Base-by-base conservation (phyloP, 37 sponge, comb jelly and placozoan species). In the Lycopodina hypogea region DNA sequence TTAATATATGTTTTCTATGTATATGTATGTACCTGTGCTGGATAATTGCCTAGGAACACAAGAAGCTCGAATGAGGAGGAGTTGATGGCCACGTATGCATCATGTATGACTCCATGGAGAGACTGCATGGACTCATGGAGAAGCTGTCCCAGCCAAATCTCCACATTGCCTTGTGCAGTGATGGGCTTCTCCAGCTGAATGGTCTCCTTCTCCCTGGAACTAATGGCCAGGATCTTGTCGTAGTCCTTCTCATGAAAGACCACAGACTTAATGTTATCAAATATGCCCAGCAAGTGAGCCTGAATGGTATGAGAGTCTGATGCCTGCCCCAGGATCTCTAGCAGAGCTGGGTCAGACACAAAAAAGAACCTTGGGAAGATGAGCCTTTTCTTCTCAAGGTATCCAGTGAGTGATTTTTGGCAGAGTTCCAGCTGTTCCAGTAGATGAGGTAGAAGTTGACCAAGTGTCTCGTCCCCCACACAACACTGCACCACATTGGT, bases 291-390 rank as follows among this genome's bases (percentile, higher is more conserved):
- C 22, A 96, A 76, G 55, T 96, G 96, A 29, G 96, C 86, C 89
- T 96, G 96, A 23, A 97, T 97, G 30, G 98, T 97, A 76, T 97
- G 98, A 2, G 98, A 97, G 69, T 97, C 98, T 45, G 95, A 96
- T 21, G 98, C 98, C 63, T 97, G 98, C n/a, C 98, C 98, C 23
- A 97, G 84, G 59, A 97, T 97, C 82, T 97, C 98, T 58, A 97
- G 80, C n/a, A 97, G 73, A 19, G 93, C 98, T 40, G 98, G 94
- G 63, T 97, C 98, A 55, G 98, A 97, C 32, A 97, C 95, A 86
- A 97, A 97, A 89, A 97, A 97, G 82, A 97, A 97, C 22, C 98
- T 79, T 30, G 98, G 98, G 81, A 97, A 97, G 15, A 97, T 80
- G 32, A 97, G 83, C 34, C 98, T 70, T 64, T 97, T 97, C 85